Evolutionary conservation across 1,140 invertebrate species (phyloP), one percentile per base, ranked within the genome.

Genomic region (Drosophila mayri): DNA sequence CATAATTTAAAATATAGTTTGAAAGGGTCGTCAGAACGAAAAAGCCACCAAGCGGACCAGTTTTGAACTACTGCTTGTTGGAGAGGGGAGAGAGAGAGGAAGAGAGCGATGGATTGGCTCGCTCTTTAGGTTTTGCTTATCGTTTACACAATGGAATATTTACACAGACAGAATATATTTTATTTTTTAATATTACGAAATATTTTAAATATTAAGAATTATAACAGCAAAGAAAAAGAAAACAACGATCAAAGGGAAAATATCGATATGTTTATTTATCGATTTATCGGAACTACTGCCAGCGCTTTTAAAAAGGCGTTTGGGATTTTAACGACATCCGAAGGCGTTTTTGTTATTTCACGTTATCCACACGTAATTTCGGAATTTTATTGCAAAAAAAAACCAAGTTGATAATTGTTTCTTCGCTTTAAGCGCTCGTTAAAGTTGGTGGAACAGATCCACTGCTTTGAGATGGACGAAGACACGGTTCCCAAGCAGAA

Each of bases 391-490:
- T 59, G 43, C 28, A 18, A 12, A 58, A 35, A 35, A 71, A 72
- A 72, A 35, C 8, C 49, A 16, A 30, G 28, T 54, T 22, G 4
- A 20, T 25, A n/a, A 37, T 35, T 9, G 28, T 41, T 22, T 25
- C 22, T 8, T n/a, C 49, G n/a, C 46, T 37, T 35, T 30, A 74
- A 55, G 35, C 14, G 25, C 37, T 30, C n/a, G 10, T 40, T 47
- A 10, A 60, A 59, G 43, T n/a, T 63, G 43, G 76, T 83, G 71
- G 76, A 38, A 41, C 10, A 41, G 16, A 52, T 52, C 72, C 64
- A 54, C 67, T 22, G 32, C 14, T 16, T 38, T 16, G 25, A 40
- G 52, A 92, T 92, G 91, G 91, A 92, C 38, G 91, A 88, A 43
- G 76, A 81, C 28, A 65, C 81, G 28, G 65, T 68, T 44, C 49